Percentiles rank a stretch among this genome's conserved stretches.
phyloP scores from a whole-genome alignment of 2,888 invertebrate species.

The Tenthredo distinguenda region DNA sequence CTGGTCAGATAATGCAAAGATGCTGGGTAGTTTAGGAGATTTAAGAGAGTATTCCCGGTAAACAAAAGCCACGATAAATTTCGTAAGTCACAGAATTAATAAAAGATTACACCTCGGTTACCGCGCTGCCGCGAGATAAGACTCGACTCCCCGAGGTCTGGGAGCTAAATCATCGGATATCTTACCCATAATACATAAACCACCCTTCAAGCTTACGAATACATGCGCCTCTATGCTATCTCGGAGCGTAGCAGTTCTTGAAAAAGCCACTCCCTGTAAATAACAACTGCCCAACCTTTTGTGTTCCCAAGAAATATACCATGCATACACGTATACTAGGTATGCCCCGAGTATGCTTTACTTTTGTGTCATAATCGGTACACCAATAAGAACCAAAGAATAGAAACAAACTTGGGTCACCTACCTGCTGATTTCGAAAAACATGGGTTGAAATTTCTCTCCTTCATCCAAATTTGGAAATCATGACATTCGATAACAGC shows the following conservation, averaged over 20 bases:
- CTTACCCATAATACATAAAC: slow-evolving; percentile 78
- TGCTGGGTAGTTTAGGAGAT: slow-evolving; percentile 64
- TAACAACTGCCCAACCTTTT: slow-evolving; percentile 47
- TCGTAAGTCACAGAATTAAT: slow-evolving; percentile 78
- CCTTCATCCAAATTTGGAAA: neutral
- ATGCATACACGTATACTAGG: neutral
- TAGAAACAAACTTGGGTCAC: neutral
- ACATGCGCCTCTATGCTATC: slow-evolving; percentile 61
- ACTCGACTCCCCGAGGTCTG: slow-evolving; percentile 64
- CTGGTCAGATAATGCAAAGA: slow-evolving; percentile 50
- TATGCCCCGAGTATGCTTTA: neutral
- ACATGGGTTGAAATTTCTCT: neutral
- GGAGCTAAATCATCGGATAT: slow-evolving; percentile 78
- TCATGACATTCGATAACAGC: neutral
- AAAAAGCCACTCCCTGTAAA: slow-evolving; percentile 42
- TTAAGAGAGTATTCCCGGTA: slow-evolving; percentile 71
- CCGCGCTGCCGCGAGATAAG: slow-evolving; percentile 64
- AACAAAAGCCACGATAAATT: slow-evolving; percentile 78
- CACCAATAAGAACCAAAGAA: neutral
- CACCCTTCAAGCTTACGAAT: slow-evolving; percentile 77
- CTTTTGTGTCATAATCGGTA: neutral
- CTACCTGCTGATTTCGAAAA: neutral
- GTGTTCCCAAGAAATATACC: slow-evolving; percentile 26
- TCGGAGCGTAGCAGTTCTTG: slow-evolving; percentile 41
- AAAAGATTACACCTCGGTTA: slow-evolving; percentile 77